Percentiles rank a stretch among this genome's conserved stretches.
These are phyloP conservation scores for Amphiura filiformis DNA, from an alignment of 35 echinoderm and acorn worm genomes.

Conservation along the genomic window DNA sequence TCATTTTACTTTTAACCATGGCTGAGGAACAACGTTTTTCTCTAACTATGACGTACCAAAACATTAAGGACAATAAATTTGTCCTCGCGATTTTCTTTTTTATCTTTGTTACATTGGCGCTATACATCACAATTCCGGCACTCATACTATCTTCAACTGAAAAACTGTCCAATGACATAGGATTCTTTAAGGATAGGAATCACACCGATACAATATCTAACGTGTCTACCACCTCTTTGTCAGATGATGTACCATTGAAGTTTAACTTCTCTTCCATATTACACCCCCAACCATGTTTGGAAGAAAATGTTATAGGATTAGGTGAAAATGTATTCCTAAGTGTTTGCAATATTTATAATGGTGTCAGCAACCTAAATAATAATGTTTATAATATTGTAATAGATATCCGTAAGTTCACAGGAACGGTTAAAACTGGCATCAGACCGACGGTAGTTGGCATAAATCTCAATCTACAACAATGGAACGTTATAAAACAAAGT, in stretches of 20 bases:
- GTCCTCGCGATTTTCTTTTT: neutral
- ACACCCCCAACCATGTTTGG: neutral
- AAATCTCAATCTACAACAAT: neutral
- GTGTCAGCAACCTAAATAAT: neutral
- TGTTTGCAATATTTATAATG: neutral
- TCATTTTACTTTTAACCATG: neutral
- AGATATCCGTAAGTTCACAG: neutral
- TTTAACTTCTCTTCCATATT: neutral
- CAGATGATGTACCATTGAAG: neutral
- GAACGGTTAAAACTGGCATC: neutral
- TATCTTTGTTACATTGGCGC: neutral
- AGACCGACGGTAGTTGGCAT: neutral
- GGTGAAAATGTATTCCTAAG: neutral
- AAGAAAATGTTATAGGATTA: neutral
- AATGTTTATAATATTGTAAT: neutral
- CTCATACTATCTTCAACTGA: neutral
- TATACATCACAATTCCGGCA: neutral
- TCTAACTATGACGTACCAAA: neutral
- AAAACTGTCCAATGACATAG: neutral
- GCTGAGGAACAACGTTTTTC: neutral
- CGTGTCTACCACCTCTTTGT: neutral
- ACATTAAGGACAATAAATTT: neutral
- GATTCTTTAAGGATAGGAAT: neutral
- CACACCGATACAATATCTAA: neutral
- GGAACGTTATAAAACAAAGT: neutral